Evolutionary conservation across 2,113 vertebrate species (phyloP), one percentile per base, ranked within the genome.

Genomic region (Stegostoma tigrinum): DNA sequence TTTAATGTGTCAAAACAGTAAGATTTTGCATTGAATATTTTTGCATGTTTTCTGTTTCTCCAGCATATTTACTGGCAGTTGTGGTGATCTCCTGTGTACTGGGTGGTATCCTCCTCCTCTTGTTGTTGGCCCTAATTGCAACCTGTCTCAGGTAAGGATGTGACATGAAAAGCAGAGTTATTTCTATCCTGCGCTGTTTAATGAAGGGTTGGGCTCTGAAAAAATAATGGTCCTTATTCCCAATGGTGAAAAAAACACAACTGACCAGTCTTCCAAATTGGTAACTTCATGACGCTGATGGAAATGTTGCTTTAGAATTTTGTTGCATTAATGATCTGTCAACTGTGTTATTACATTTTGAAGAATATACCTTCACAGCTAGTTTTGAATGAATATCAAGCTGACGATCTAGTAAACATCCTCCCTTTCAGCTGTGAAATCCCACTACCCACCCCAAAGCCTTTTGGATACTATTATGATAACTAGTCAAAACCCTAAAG

Each of bases 11-110:
- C 80, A 17, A 83, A 12, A 21, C 38, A 1, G 17, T 93, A 66
- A 87, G 52, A 27, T 17, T 30, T 72, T 72, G 70, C 24, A 52
- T 52, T 87, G 85, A 52, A 66, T 93, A 67, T 93, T 93, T 23
- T 67, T 38, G 21, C 55, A 12, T 48, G 23, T 4, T 23, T 27
- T 72, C 19, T 95, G 15, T 42, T 96, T 52, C 96, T 5, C 64
- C 96, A 98, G 98, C 83, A 0, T 97, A 96, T 96, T 3, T 97
- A 85, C 96, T 97, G 42, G 0, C 4, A 0, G 87, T 97, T 93
- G 96, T 97, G 2, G 96, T 98, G 3, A 89, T 97, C 0, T 96
- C 96, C 61, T 96, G 96, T 5, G 72, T 97, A 6, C n/a, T 98
- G 0, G 97, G 97, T 1, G 96, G 3, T n/a, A 90, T 98, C 86